Conservation (phyloP, 1,140 invertebrate species). For the Microplitis demolitor region DNA sequence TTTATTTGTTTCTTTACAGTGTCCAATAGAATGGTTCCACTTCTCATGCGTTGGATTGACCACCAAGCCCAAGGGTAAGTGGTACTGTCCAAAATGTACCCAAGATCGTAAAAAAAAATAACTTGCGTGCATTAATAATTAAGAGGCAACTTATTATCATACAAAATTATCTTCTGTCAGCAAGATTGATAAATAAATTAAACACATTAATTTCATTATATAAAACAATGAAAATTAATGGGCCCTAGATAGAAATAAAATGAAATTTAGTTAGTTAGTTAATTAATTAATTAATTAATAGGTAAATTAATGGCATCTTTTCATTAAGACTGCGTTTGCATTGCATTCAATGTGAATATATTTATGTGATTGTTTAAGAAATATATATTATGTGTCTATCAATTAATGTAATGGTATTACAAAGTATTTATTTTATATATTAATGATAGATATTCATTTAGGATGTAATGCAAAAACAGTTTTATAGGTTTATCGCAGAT, state of each 20-base stretch:
- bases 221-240: background rate
- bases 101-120: slow-evolving; percentile 87
- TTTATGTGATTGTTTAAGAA: slow-evolving; percentile 3
- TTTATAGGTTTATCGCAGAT: slow-evolving; percentile 30
- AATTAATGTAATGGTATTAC: no score
- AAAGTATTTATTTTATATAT: background rate
- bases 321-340: slow-evolving; percentile 26
- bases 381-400: background rate
- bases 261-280: background rate
- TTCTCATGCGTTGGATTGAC: slow-evolving; percentile 97
- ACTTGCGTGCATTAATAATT: slow-evolving; percentile 11
- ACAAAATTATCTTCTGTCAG: no score
- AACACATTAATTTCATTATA: background rate
- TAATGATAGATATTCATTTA: slow-evolving; percentile 19
- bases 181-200: background rate
- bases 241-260: slow-evolving; percentile 17
- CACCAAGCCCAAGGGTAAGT: slow-evolving; percentile 98
- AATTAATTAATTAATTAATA: background rate
- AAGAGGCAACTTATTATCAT: no score
- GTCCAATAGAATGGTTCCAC: slow-evolving; percentile 99
- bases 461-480: slow-evolving; percentile 33
- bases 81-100: slow-evolving; percentile 95
- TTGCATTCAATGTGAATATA: slow-evolving; percentile 28
- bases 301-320: slow-evolving; percentile 13
- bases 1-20: slow-evolving; percentile 64